These are phyloP conservation scores for Callocephalon fimbriatum DNA, from an alignment of 2,113 vertebrate genomes.

Conservation along the genomic window DNA sequence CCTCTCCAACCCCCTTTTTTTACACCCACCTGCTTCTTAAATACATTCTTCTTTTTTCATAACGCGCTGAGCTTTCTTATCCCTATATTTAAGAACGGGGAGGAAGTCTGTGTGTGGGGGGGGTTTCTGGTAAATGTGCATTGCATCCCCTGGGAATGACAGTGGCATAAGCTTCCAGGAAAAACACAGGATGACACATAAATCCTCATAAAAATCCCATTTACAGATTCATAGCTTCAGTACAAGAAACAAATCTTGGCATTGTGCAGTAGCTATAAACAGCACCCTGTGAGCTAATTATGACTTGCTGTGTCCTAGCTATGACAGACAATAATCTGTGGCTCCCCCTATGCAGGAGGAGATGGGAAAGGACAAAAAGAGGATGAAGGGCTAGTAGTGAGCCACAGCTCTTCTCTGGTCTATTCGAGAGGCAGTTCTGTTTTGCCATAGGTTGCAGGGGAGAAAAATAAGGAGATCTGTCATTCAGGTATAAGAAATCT, in stretches of 20 bases:
- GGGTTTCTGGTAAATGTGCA: slow-evolving; percentile 50
- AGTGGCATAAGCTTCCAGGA: slow-evolving; percentile 62
- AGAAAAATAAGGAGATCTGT: background rate
- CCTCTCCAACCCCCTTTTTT: background rate
- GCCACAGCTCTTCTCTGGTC: background rate
- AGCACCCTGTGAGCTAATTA: slow-evolving; percentile 61
- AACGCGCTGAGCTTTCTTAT: slow-evolving; percentile 27
- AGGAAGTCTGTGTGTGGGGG: slow-evolving; percentile 14
- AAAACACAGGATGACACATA: slow-evolving; percentile 63
- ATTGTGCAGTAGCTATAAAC: slow-evolving; percentile 62
- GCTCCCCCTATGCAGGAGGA: background rate
- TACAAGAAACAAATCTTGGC: slow-evolving; percentile 62
- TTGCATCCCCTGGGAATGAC: background rate
- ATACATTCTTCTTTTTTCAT: slow-evolving; percentile 20
- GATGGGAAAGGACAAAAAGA: background rate
- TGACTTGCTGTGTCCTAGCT: slow-evolving; percentile 45
- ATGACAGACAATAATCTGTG: slow-evolving; percentile 10
- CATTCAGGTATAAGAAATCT: background rate
- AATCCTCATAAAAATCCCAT: slow-evolving; percentile 72
- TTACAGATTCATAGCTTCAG: slow-evolving; percentile 61
- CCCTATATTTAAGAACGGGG: slow-evolving; percentile 21
- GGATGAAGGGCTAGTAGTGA: background rate
- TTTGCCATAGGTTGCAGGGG: background rate
- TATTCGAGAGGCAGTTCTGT: slow-evolving; percentile 7
- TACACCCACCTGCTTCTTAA: slow-evolving; percentile 69